Conservation (phyloP, 2,888 invertebrate species). For the Priapulus caudatus region DNA sequence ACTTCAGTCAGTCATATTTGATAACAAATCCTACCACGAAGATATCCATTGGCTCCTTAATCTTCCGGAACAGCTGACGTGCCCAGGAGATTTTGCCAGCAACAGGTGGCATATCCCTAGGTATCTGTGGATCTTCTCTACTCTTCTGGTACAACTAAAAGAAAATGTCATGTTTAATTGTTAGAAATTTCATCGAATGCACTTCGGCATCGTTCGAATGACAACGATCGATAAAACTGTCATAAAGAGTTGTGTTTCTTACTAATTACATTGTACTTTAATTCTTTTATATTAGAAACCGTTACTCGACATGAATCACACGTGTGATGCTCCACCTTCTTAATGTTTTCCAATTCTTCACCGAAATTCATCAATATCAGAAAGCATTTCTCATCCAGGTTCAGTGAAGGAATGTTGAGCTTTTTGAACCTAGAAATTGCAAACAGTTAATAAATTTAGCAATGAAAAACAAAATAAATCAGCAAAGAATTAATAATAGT, state of each 20-base stretch:
- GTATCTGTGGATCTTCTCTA: constrained; percentile 56
- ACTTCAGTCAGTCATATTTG: no score
- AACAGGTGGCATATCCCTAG: constrained; percentile 64
- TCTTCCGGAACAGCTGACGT: constrained; percentile 57
- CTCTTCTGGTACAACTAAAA: constrained; percentile 66
- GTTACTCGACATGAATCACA: no score
- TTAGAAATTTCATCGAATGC: no score
- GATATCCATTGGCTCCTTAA: constrained; percentile 61
- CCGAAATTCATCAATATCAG: constrained; percentile 28
- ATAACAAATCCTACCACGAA: constrained; percentile 34
- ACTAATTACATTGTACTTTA: no score
- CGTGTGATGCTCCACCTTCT: no score
- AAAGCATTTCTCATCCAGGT: constrained; percentile 52
- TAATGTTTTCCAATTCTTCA: constrained; percentile 31
- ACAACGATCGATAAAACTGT: constrained; percentile 48
- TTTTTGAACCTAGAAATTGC: constrained; percentile 52
- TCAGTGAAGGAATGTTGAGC: constrained; percentile 55
- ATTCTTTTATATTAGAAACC: no score
- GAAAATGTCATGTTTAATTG: constrained; percentile 50
- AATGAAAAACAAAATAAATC: no score
- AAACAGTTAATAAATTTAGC: no score
- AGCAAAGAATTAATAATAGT: no score
- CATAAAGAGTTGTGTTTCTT: no score
- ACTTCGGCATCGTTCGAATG: no score
- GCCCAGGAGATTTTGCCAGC: constrained; percentile 72